Base-by-base conservation (phyloP, 2,113 vertebrate species). In the Chloroceryle aenea region DNA sequence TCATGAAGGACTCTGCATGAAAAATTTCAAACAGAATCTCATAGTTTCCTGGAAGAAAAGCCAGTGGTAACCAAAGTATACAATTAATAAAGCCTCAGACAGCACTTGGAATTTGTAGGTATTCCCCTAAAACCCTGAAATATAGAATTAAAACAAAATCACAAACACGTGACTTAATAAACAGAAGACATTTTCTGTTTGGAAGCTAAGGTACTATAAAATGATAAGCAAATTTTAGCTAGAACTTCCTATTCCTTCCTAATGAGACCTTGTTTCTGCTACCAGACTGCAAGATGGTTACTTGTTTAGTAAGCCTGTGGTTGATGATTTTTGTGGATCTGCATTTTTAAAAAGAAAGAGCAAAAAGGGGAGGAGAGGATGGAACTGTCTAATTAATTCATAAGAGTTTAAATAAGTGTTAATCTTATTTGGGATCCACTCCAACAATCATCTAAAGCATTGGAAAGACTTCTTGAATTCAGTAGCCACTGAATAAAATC, bases 1-100 rank as follows among this genome's bases (percentile, higher is more conserved):
- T 77, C 36, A 42, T 25, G 34, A 43, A 38, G 5, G 4, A 81
- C 32, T 43, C 11, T 17, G 3, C 2, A 50, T 23, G 11, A 77
- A 66, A 73, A 64, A 61, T 13, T 50, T 32, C 6, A 30, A 59
- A 36, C 1, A 22, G 22, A 53, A 48, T 55, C 16, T 83, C 17
- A 58, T 2, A 18, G 8, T 47, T 72, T 76, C 6, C 50, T 56
- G 32, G 15, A 64, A 52, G 12, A 38, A 69, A 81, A 66, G 30
- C 2, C 32, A 69, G 9, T 43, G 3, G 7, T 40, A 72, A 69
- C 2, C 4, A 69, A 63, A 67, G 0, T 2, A 34, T 1, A 40
- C 52, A 5, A 17, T 81, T 64, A 19, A 43, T 29, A 82, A 67
- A 29, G 4, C 17, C 5, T 79, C 26, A 17, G 10, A 25, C 9